Evolutionary conservation across 1,140 invertebrate species (phyloP).

Genomic region (Pentalonia nigronervosa): DNA sequence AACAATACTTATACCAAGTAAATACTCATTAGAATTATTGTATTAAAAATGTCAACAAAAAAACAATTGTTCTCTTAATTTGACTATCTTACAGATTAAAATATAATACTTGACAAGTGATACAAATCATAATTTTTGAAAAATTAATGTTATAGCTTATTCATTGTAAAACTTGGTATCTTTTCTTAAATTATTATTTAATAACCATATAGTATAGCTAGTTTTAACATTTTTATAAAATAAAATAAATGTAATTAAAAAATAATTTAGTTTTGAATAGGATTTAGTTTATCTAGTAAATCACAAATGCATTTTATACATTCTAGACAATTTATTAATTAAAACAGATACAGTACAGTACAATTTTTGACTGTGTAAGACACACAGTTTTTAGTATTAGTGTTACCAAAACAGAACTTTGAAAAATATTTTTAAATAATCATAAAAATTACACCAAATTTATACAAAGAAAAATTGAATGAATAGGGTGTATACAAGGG

Average conservation of each 20-base stretch:
- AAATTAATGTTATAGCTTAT: background rate
- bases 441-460: conserved; percentile 29
- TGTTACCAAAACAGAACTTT: conserved; percentile 18
- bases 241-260: background rate
- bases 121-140: background rate
- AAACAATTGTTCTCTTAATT: conserved; percentile 5
- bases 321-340: conserved; percentile 54
- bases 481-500: conserved; percentile 14
- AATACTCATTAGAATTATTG: background rate
- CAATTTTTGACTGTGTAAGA: background rate
- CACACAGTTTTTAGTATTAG: conserved; percentile 28
- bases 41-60: background rate
- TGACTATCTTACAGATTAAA: background rate
- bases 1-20: background rate
- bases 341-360: conserved; percentile 53
- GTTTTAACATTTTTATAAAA: background rate
- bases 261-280: background rate
- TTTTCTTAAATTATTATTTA: background rate
- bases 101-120: background rate
- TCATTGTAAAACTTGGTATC: background rate
- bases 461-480: conserved; percentile 28
- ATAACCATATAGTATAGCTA: background rate
- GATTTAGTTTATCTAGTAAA: background rate
- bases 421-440: conserved; percentile 17
- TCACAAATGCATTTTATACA: conserved; percentile 32